These are phyloP conservation scores for Phataginus tetradactyla DNA, from an alignment of 2,797 vertebrate species.

Conservation along the genomic window DNA sequence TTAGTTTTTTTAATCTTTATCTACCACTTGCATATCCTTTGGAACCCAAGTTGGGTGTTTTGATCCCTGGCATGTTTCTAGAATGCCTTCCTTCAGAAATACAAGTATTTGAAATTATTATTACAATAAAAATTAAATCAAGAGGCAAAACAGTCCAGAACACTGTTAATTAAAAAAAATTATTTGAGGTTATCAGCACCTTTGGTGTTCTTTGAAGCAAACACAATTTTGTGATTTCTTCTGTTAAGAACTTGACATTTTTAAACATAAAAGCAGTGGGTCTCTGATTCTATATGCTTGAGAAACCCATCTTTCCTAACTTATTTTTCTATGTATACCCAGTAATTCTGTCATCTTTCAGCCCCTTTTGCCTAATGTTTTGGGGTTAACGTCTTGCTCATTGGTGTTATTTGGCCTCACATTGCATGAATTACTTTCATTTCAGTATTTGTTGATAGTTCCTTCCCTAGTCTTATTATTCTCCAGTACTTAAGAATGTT, in stretches of 20 bases:
- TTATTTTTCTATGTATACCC: not conserved
- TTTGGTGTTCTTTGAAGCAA: not conserved
- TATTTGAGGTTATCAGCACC: not conserved
- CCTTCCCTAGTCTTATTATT: not conserved
- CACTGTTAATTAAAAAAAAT: not conserved
- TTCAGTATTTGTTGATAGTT: not conserved
- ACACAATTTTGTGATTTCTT: not conserved
- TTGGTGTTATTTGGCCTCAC: constrained; percentile 9
- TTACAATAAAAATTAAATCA: not conserved
- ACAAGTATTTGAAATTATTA: not conserved
- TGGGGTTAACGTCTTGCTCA: not conserved
- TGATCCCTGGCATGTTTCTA: not conserved
- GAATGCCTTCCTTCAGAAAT: not conserved
- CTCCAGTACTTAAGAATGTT: not conserved
- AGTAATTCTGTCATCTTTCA: not conserved
- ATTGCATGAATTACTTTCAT: not conserved
- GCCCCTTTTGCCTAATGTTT: not conserved
- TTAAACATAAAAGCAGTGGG: not conserved
- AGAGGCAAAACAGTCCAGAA: not conserved
- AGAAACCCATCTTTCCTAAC: not conserved
- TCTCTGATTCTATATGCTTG: not conserved
- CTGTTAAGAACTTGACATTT: not conserved
- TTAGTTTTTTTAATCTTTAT: not conserved
- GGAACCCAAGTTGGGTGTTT: not conserved
- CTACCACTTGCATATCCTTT: not conserved